phyloP scores from a whole-genome alignment of 2,888 invertebrate species.

The Stenurella melanura region DNA sequence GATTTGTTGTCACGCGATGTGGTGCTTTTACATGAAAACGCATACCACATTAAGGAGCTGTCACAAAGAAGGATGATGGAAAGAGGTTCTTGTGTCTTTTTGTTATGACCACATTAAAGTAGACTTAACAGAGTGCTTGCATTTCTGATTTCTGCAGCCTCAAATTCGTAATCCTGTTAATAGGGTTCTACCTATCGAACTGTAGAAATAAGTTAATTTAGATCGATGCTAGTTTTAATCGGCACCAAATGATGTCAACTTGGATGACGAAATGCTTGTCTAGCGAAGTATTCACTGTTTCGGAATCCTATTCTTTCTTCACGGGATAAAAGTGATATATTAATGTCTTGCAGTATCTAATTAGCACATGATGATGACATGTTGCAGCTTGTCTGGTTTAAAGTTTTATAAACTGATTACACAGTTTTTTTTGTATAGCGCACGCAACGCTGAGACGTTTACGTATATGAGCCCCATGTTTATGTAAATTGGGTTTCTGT shows the following conservation, averaged over 20 bases:
- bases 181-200: no score
- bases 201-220: no score
- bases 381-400: neutral
- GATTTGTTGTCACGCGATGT: constrained; percentile 25
- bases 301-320: no score
- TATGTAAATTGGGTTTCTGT: neutral
- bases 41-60: neutral
- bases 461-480: neutral
- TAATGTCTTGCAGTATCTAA: neutral
- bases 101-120: neutral
- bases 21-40: constrained; percentile 18
- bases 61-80: neutral
- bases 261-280: no score
- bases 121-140: neutral
- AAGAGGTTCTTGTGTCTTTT: neutral
- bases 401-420: neutral
- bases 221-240: no score
- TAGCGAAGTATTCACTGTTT: no score
- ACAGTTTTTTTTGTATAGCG: neutral
- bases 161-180: no score
- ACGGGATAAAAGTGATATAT: no score
- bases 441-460: neutral
- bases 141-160: no score
- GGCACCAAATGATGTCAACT: no score
- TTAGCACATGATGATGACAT: neutral